Evolutionary conservation across 2,888 invertebrate genomes (phyloP).

Genomic region (Cyclophora punctaria): DNA sequence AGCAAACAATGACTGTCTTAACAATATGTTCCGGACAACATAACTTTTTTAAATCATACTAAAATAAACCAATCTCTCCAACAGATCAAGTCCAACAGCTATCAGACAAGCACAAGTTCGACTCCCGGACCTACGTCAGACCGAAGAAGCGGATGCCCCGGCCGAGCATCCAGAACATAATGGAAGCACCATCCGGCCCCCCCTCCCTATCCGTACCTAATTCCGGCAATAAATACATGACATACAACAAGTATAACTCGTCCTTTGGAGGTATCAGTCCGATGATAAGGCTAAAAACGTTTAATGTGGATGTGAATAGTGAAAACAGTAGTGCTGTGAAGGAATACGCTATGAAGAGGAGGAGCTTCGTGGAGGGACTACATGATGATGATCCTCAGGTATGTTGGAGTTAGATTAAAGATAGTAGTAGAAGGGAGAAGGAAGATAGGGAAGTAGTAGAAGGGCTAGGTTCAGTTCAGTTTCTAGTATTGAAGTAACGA

Average conservation of each 20-base stretch:
- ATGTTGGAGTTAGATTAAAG: constrained; percentile 2
- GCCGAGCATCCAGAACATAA: constrained; percentile 76
- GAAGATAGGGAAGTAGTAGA: no score
- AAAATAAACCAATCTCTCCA: not conserved
- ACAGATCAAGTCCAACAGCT: constrained; percentile 45
- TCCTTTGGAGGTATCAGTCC: constrained; percentile 54
- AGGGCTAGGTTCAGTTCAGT: no score
- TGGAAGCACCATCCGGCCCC: constrained; percentile 47
- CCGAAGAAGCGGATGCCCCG: constrained; percentile 77
- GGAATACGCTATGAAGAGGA: constrained; percentile 57
- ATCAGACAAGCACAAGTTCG: constrained; percentile 73
- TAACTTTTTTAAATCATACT: not conserved
- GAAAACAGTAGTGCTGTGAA: constrained; percentile 52
- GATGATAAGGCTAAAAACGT: constrained; percentile 60
- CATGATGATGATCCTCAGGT: constrained; percentile 65
- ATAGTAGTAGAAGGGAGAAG: no score
- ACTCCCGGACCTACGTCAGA: constrained; percentile 81
- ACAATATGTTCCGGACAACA: not conserved
- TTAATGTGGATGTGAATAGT: constrained; percentile 59
- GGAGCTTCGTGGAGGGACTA: constrained; percentile 35
- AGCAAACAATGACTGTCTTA: not conserved
- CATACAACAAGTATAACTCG: constrained; percentile 62
- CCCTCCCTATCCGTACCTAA: constrained; percentile 28
- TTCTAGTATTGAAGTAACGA: no score
- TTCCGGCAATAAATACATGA: constrained; percentile 52